These are phyloP conservation scores for Pteromalus puparum DNA, from an alignment of 1,140 invertebrate genomes.

Conservation along the genomic window DNA sequence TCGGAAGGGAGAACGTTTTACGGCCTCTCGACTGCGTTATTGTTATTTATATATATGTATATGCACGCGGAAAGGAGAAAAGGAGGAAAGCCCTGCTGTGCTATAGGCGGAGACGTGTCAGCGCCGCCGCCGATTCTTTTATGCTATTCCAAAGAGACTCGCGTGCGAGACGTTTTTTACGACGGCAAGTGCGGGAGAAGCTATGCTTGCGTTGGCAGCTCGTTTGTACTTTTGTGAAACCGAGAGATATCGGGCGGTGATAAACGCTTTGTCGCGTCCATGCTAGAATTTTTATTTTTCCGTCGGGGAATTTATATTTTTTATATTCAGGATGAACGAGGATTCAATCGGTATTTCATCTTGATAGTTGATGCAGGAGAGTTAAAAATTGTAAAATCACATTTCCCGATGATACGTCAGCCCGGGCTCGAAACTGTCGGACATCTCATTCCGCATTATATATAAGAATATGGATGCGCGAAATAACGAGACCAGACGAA, in stretches of 20 bases:
- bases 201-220: not conserved
- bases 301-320: too few species aligned
- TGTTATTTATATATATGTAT: not conserved
- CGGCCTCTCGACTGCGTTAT: not conserved
- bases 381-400: too few species aligned
- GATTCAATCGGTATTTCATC: too few species aligned
- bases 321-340: too few species aligned
- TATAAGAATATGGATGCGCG: constrained; percentile 1
- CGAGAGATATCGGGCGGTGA: too few species aligned
- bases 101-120: not conserved
- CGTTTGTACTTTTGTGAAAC: not conserved
- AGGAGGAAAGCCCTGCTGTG: not conserved
- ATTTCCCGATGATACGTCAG: too few species aligned
- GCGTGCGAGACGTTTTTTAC: not conserved
- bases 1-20: not conserved
- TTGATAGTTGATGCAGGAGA: too few species aligned
- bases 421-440: too few species aligned
- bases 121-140: not conserved
- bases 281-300: too few species aligned
- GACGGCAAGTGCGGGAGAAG: not conserved
- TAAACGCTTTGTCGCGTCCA: too few species aligned
- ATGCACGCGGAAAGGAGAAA: not conserved
- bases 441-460: not conserved
- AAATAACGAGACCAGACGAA: constrained; percentile 9
- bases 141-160: not conserved